Evolutionary conservation across 2,888 invertebrate species (phyloP).

Genomic region (Polylopha cassiicola): DNA sequence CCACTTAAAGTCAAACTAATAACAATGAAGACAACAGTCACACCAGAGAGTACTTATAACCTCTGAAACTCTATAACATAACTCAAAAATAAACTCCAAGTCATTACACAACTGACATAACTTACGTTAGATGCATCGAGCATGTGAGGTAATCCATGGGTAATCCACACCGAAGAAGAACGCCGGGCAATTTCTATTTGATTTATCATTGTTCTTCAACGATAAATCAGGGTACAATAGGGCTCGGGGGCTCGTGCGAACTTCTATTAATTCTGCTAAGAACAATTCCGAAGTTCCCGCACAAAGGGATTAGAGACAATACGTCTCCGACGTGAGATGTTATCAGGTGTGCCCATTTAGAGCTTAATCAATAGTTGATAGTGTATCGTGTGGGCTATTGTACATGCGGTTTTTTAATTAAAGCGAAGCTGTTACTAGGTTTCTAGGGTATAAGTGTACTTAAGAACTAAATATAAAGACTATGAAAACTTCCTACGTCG

Average conservation of each 20-base stretch:
- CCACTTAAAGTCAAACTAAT: no score
- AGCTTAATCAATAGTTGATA: slow-evolving; percentile 23
- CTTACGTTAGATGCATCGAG: slow-evolving; percentile 14
- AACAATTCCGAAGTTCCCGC: slow-evolving; percentile 63
- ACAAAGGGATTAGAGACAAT: slow-evolving; percentile 70
- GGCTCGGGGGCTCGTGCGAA: slow-evolving; percentile 55
- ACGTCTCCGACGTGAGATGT: slow-evolving; percentile 63
- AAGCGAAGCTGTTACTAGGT: neutral
- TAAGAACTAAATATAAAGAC: no score
- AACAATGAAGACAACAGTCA: neutral
- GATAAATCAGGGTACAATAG: slow-evolving; percentile 73
- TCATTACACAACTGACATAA: slow-evolving; percentile 16
- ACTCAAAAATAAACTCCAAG: slow-evolving; percentile 1
- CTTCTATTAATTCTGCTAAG: slow-evolving; percentile 74
- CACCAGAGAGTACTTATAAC: neutral
- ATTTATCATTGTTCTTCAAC: slow-evolving; percentile 75
- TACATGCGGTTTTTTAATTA: slow-evolving; percentile 5
- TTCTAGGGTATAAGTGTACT: no score
- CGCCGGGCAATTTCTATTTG: slow-evolving; percentile 68
- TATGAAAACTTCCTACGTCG: no score
- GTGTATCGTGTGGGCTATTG: slow-evolving; percentile 17
- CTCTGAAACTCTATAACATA: no score
- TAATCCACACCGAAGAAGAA: slow-evolving; percentile 35
- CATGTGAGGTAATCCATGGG: slow-evolving; percentile 19
- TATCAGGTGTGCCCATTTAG: slow-evolving; percentile 43